phyloP scores from a whole-genome alignment of 2,797 vertebrate genomes.

The Poeciliopsis gracilis region DNA sequence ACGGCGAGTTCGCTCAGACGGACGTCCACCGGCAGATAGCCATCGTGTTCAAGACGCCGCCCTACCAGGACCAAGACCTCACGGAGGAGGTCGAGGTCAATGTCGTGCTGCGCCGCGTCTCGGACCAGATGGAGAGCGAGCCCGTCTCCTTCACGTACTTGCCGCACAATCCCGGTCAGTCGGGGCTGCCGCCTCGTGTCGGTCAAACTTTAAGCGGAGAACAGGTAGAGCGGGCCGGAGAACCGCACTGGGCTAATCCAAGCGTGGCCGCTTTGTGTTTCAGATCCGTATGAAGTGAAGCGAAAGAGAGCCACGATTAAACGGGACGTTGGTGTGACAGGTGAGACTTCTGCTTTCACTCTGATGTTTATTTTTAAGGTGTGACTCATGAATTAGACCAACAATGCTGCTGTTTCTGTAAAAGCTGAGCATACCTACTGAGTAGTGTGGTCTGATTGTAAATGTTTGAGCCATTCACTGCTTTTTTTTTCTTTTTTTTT shows the following conservation, averaged over 20 bases:
- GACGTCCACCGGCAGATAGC: conserved; percentile 95
- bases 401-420: neutral
- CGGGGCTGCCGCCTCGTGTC: no score
- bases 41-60: conserved; percentile 91
- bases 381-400: neutral
- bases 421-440: neutral
- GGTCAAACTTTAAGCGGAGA: neutral
- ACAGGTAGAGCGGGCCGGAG: neutral
- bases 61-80: conserved; percentile 88
- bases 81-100: conserved; percentile 83
- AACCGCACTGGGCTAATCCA: neutral
- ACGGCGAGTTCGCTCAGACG: conserved; percentile 91
- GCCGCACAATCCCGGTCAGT: conserved; percentile 85
- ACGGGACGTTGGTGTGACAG: conserved; percentile 67
- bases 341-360: conserved; percentile 50
- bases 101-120: conserved; percentile 86
- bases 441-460: no score
- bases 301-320: conserved; percentile 78
- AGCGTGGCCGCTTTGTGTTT: conserved; percentile 36
- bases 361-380: neutral
- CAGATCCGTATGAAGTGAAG: conserved; percentile 84
- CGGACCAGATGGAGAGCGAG: conserved; percentile 91
- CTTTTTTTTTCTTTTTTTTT: neutral
- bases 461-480: neutral
- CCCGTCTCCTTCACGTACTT: conserved; percentile 85